Evolutionary conservation across 37 sponge, comb jelly and placozoan genomes (phyloP).

Genomic region (Corticium candelabrum): DNA sequence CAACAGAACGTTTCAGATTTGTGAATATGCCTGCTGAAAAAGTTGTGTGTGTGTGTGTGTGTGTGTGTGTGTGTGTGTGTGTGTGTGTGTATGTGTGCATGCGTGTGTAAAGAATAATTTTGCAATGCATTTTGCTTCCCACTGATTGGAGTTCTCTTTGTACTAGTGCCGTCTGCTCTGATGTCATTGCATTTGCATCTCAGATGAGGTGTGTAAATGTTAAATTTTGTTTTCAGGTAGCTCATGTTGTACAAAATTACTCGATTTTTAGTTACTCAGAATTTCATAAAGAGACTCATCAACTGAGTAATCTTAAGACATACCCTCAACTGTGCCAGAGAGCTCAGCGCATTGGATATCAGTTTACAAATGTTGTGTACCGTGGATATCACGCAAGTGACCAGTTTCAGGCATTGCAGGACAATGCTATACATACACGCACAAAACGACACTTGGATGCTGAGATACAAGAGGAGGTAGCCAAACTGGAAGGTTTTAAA

Average conservation of each 20-base stretch:
- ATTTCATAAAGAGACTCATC: slow-evolving; percentile 54
- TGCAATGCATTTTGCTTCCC: no score
- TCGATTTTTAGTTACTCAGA: slow-evolving; percentile 49
- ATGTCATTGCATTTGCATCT: slow-evolving; percentile 66
- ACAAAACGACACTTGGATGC: slow-evolving; percentile 41
- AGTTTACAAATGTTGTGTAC: slow-evolving; percentile 32
- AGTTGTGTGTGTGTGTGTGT: background rate
- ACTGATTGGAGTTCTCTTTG: no score
- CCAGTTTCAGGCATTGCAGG: slow-evolving; percentile 15
- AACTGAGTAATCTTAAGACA: slow-evolving; percentile 40
- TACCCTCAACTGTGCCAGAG: slow-evolving; percentile 52
- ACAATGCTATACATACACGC: slow-evolving; percentile 53
- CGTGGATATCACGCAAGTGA: slow-evolving; percentile 6
- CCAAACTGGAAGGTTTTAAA: slow-evolving; percentile 38
- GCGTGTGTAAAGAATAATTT: no score
- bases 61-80: no score
- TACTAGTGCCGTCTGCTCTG: slow-evolving; percentile 57
- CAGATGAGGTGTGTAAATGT: slow-evolving; percentile 35
- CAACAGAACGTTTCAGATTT: background rate
- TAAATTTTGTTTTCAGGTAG: background rate
- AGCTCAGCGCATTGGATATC: slow-evolving; percentile 50
- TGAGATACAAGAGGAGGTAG: slow-evolving; percentile 50
- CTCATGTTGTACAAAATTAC: background rate
- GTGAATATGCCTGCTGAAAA: no score
- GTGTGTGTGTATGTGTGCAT: no score